Conservation (phyloP, 2,113 vertebrate genomes). For the Silurus meridionalis region DNA sequence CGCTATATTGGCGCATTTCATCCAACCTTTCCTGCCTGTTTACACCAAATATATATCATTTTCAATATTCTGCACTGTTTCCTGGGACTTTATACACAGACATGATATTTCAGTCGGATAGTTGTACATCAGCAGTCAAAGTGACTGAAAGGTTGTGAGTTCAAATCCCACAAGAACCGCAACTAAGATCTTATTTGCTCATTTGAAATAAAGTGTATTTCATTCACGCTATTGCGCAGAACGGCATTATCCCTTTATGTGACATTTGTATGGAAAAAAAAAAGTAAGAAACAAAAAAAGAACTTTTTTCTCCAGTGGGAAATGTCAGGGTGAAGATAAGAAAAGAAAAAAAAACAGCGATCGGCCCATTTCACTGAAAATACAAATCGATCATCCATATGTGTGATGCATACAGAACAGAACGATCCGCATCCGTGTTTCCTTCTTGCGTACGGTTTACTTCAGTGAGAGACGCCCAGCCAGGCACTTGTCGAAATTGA, state of each 20-base stretch:
- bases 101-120: too few species aligned
- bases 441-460: neutral
- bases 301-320: slow-evolving; percentile 10
- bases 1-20: too few species aligned
- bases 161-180: neutral
- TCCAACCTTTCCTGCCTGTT: neutral
- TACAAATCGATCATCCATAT: slow-evolving; percentile 14
- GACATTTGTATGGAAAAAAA: neutral
- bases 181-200: neutral
- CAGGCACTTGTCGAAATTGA: slow-evolving; percentile 26
- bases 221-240: slow-evolving; percentile 12
- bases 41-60: neutral
- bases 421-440: slow-evolving; percentile 3
- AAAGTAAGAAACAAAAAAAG: neutral
- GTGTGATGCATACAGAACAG: slow-evolving; percentile 14
- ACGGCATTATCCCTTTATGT: slow-evolving; percentile 8
- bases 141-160: neutral
- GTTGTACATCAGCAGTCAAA: neutral
- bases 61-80: neutral
- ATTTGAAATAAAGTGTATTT: neutral
- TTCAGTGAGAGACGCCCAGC: slow-evolving; percentile 1
- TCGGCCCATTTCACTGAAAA: slow-evolving; percentile 29
- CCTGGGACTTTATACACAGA: neutral
- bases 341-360: neutral
- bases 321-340: neutral